Conservation (phyloP, 2,113 vertebrate species). For the Lampris megalopsis region DNA sequence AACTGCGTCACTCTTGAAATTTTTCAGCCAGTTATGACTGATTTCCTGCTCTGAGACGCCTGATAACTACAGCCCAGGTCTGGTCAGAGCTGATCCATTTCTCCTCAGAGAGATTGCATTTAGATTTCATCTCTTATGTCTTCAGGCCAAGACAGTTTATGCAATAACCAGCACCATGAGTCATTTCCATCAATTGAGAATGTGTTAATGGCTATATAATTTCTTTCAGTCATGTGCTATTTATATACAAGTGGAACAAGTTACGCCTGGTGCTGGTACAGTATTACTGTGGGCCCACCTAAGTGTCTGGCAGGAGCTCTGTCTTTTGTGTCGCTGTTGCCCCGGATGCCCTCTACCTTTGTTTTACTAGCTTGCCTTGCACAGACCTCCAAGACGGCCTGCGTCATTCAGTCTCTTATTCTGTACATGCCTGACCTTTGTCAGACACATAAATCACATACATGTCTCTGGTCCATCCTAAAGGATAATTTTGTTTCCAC, state of each 20-base stretch:
- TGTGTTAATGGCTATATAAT: conserved; percentile 54
- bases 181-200: conserved; percentile 43
- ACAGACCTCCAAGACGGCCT: conserved; percentile 15
- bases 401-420: conserved; percentile 28
- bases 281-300: conserved; percentile 13
- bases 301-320: not conserved
- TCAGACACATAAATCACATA: conserved; percentile 30
- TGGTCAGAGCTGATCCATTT: conserved; percentile 16
- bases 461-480: not conserved
- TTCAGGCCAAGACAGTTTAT: conserved; percentile 22
- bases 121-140: conserved; percentile 27
- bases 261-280: conserved; percentile 31
- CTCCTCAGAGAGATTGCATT: conserved; percentile 12
- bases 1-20: too few species aligned
- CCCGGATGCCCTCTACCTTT: not conserved
- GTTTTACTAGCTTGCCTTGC: conserved; percentile 43
- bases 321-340: not conserved
- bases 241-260: conserved; percentile 56
- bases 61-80: not conserved
- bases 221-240: conserved; percentile 51
- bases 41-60: too few species aligned
- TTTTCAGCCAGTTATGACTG: too few species aligned
- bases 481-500: conserved; percentile 18
- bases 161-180: conserved; percentile 33
- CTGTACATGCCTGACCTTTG: conserved; percentile 15